Evolutionary conservation across 2,113 vertebrate species (phyloP).

Genomic region (Lycocorax pyrrhopterus): DNA sequence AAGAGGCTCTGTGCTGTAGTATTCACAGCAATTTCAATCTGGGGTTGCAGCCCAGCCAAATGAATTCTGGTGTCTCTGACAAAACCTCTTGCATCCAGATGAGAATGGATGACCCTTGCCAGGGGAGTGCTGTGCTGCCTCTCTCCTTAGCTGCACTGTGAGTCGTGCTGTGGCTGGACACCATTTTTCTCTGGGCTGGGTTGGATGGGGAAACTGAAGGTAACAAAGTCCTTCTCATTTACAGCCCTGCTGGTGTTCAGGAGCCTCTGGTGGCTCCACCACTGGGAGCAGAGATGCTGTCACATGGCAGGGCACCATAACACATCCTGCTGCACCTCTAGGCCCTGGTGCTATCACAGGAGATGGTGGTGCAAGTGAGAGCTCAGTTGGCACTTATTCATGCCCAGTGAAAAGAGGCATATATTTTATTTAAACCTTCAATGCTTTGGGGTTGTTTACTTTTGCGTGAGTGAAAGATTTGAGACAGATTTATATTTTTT

Average conservation of each 20-base stretch:
- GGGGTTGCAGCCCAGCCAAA: neutral
- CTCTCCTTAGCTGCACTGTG: neutral
- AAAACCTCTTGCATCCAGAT: neutral
- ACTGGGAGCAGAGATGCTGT: neutral
- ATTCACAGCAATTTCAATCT: neutral
- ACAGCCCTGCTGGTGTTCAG: neutral
- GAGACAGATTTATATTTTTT: neutral
- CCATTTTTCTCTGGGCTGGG: neutral
- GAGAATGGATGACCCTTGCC: neutral
- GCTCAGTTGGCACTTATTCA: neutral
- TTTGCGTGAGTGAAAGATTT: neutral
- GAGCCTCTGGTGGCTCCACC: neutral
- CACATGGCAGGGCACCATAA: neutral
- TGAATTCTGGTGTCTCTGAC: neutral
- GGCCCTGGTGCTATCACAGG: neutral
- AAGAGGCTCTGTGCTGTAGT: neutral
- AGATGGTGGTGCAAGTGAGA: neutral
- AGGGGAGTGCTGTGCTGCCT: neutral
- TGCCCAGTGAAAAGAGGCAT: neutral
- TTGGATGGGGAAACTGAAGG: neutral
- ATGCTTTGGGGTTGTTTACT: conserved; percentile 16
- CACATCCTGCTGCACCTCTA: neutral
- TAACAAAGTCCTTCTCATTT: neutral
- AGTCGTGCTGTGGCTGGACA: neutral
- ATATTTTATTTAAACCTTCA: conserved; percentile 29